Evolutionary conservation across 2,797 vertebrate species (phyloP), one percentile per base, ranked within the genome.

Genomic region (Prionace glauca): DNA sequence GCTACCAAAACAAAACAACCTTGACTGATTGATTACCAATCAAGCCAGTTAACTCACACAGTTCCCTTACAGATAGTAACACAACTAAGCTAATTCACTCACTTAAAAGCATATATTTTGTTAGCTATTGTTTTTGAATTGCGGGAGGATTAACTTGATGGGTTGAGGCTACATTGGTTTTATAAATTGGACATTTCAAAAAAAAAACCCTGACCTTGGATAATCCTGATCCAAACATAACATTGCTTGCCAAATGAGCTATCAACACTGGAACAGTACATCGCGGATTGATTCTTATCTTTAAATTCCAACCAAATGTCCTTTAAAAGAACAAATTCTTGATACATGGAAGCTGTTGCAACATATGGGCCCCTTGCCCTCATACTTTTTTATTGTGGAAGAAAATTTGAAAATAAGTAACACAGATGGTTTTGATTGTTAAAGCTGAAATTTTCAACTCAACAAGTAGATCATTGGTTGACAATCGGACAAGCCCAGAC

Each of bases 291-390:
- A 72, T 24, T 45, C 26, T 94, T 94, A 94, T 45, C 92, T 94
- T 94, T 94, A 72, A 94, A 72, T 94, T 69, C 41, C 65, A 94
- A 71, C 67, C 22, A 72, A 94, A 94, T 71, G 22, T 94, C 92
- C 8, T 62, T 41, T 94, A 50, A 71, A 41, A 94, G 92, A 94
- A 94, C 41, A 72, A 72, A 29, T 94, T 72, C 65, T 94, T 69
- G 67, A 94, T 72, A 71, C 36, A 16, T 94, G 69, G 67, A 94
- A 94, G 91, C 65, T 93, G 65, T n/a, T 93, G 65, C 91, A 93
- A 93, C 62, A 24, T 32, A 45, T 67, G 60, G n/a, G 62, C 65
- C 32, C 65, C 20, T 26, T 71, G 62, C 62, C 91, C 65, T 41
- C 32, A 29, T 60, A 90, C 56, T 45, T 45, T 92, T 41, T 93